Conservation (phyloP, 2,113 vertebrate species). For the Trogon surrucura region DNA sequence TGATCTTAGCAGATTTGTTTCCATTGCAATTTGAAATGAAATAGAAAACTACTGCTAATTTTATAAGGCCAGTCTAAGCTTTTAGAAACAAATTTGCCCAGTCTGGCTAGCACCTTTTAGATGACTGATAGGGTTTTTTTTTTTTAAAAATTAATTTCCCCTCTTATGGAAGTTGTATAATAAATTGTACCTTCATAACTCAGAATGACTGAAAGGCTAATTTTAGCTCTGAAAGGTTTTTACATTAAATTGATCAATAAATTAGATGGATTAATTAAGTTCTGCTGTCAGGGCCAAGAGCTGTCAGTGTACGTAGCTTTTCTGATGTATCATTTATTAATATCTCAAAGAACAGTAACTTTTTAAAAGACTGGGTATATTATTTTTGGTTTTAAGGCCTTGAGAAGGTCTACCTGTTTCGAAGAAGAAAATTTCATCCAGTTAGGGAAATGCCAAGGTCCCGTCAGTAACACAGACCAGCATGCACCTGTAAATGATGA, state of each 20-base stretch:
- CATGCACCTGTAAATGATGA: background rate
- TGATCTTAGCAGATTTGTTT: background rate
- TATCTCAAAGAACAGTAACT: background rate
- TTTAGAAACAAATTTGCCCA: background rate
- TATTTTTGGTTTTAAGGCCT: background rate
- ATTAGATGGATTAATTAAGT: conserved; percentile 79
- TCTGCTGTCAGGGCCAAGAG: conserved; percentile 67
- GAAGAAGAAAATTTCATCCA: background rate
- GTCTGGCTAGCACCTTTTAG: background rate
- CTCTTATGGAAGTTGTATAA: background rate
- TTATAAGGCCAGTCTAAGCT: background rate
- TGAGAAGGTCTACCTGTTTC: background rate
- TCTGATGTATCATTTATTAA: conserved; percentile 3
- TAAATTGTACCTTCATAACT: conserved; percentile 25
- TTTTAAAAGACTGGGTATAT: background rate
- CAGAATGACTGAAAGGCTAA: conserved; percentile 50
- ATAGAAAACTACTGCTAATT: background rate
- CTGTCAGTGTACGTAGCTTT: conserved; percentile 17
- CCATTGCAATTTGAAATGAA: background rate
- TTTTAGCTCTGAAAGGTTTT: conserved; percentile 69
- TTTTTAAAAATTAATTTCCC: background rate
- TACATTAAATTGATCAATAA: conserved; percentile 75
- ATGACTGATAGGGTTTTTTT: background rate
- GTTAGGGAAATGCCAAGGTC: background rate
- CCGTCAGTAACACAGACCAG: background rate